These are phyloP conservation scores for Alloplasta piceator DNA, from an alignment of 2,888 invertebrate genomes.

Conservation along the genomic window DNA sequence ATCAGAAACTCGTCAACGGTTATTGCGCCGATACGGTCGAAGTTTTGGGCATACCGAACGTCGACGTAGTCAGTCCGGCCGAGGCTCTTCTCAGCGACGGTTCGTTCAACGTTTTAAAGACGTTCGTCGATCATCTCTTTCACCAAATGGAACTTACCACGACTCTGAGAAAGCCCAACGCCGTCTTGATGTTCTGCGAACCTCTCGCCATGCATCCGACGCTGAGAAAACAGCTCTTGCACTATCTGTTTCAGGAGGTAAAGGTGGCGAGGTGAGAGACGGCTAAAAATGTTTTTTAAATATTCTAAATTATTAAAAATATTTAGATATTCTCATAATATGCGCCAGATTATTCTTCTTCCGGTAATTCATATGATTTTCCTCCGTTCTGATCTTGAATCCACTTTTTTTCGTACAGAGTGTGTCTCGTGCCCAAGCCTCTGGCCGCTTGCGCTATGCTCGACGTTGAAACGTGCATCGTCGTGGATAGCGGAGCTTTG, in stretches of 20 bases:
- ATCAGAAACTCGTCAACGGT: constrained; percentile 81
- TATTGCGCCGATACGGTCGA: constrained; percentile 81
- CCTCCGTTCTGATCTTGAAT: too few relatives aligned
- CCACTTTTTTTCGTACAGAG: constrained; percentile 70
- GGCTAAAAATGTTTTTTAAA: neutral
- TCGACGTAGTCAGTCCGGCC: constrained; percentile 82
- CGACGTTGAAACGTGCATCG: constrained; percentile 82
- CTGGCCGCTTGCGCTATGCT: constrained; percentile 82
- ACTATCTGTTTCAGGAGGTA: constrained; percentile 82
- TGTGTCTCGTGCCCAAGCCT: constrained; percentile 82
- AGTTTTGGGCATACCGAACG: constrained; percentile 81
- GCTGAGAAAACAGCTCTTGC: constrained; percentile 80
- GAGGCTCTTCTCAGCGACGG: constrained; percentile 80
- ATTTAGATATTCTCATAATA: too few relatives aligned
- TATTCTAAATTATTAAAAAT: neutral
- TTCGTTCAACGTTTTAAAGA: constrained; percentile 80
- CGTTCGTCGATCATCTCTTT: constrained; percentile 82
- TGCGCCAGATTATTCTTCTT: too few relatives aligned
- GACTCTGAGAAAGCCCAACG: constrained; percentile 80
- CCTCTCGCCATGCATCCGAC: constrained; percentile 81
- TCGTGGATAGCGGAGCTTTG: constrained; percentile 83
- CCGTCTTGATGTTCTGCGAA: constrained; percentile 82
- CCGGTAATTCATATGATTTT: too few relatives aligned
- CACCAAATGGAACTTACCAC: constrained; percentile 81
- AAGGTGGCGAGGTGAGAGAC: constrained; percentile 81